phyloP scores from a whole-genome alignment of 64 coral and sea anemone genomes.

The Dendronephthya gigantea region DNA sequence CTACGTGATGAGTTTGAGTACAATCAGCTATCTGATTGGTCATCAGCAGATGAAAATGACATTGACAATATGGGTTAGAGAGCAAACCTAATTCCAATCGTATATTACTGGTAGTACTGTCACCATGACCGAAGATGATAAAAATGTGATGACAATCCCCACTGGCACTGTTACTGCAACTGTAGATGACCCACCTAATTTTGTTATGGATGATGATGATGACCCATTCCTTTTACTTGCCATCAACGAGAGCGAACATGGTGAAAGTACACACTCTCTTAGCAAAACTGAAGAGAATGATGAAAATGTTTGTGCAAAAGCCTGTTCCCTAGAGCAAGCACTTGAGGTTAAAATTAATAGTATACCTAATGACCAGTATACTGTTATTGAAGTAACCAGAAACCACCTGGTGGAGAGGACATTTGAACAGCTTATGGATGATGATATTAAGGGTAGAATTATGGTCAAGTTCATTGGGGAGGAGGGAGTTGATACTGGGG shows the following conservation, averaged over 20 bases:
- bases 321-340: neutral
- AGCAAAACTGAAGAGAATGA: neutral
- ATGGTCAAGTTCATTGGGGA: neutral
- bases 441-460: neutral
- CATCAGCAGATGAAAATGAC: neutral
- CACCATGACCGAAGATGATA: no score
- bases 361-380: neutral
- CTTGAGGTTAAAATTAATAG: neutral
- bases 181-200: neutral
- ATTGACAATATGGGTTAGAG: neutral
- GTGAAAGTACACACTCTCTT: neutral
- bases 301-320: neutral
- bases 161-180: neutral
- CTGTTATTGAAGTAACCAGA: neutral
- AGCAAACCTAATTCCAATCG: neutral
- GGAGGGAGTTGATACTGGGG: neutral
- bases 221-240: neutral
- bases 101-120: no score
- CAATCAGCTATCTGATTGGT: neutral
- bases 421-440: constrained; percentile 2
- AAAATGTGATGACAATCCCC: no score
- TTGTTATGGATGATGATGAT: neutral
- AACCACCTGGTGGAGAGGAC: neutral
- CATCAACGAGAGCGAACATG: neutral
- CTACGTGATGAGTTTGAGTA: neutral